Conservation (phyloP, 2,888 invertebrate genomes). For the Drosophila borborema region DNA sequence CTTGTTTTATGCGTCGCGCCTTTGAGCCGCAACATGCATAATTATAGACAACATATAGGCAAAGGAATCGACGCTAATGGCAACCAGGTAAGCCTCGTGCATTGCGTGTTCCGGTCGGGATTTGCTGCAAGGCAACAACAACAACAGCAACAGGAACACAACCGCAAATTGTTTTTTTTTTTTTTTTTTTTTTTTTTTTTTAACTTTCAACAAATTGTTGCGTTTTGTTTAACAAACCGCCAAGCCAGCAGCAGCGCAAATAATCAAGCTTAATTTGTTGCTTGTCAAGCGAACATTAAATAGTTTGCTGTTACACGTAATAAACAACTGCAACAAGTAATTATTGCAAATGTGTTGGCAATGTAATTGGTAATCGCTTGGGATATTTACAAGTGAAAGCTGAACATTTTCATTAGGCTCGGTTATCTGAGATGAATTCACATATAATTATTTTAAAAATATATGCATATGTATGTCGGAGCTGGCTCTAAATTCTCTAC, state of each 20-base stretch:
- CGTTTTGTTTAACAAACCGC: slow-evolving; percentile 59
- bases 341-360: slow-evolving; percentile 15
- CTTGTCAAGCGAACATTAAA: slow-evolving; percentile 34
- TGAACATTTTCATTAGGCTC: background rate
- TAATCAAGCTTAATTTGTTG: slow-evolving; percentile 4
- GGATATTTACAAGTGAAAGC: background rate
- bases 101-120: slow-evolving; percentile 57
- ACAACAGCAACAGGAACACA: slow-evolving; percentile 6
- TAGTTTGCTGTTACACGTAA: slow-evolving; percentile 57
- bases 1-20: slow-evolving; percentile 62
- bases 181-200: slow-evolving; percentile 5
- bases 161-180: slow-evolving; percentile 35
- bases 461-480: too few relatives aligned
- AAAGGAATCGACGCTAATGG: slow-evolving; percentile 21
- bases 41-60: slow-evolving; percentile 47
- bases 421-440: background rate
- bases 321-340: slow-evolving; percentile 37
- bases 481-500: too few relatives aligned
- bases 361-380: slow-evolving; percentile 35
- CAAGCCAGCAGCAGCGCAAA: slow-evolving; percentile 16
- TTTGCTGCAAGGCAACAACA: slow-evolving; percentile 25
- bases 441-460: too few relatives aligned
- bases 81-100: slow-evolving; percentile 36
- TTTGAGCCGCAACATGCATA: slow-evolving; percentile 64
- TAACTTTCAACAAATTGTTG: slow-evolving; percentile 43